Conservation (phyloP, 1,140 invertebrate genomes). For the Apis florea region DNA sequence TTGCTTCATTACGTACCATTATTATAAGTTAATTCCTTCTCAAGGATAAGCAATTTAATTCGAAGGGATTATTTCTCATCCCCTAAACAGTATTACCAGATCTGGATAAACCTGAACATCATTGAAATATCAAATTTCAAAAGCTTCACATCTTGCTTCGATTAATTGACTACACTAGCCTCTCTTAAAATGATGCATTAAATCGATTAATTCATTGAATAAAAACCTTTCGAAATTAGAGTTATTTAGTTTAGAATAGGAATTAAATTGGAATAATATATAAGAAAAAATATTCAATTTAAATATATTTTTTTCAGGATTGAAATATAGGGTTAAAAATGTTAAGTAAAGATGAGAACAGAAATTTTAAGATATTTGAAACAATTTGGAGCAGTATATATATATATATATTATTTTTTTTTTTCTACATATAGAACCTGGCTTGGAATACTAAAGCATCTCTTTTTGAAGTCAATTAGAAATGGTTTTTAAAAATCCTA, state of each 20-base stretch:
- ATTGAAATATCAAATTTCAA: neutral
- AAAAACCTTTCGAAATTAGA: neutral
- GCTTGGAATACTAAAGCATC: neutral
- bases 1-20: neutral
- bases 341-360: no score
- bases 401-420: no score
- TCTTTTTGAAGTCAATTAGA: slow-evolving; percentile 52
- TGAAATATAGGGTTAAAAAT: neutral
- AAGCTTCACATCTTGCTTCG: neutral
- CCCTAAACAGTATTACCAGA: neutral
- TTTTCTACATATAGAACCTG: neutral
- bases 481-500: slow-evolving; percentile 75
- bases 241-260: no score
- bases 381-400: neutral
- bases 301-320: neutral
- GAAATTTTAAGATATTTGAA: neutral
- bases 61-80: neutral
- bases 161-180: neutral
- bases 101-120: neutral
- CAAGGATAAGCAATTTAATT: neutral
- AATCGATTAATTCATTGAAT: neutral
- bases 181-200: neutral
- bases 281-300: neutral
- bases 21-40: neutral
- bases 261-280: neutral